These are phyloP conservation scores for Muntiacus muntjak DNA, from an alignment of 2,113 vertebrate genomes.

Conservation along the genomic window DNA sequence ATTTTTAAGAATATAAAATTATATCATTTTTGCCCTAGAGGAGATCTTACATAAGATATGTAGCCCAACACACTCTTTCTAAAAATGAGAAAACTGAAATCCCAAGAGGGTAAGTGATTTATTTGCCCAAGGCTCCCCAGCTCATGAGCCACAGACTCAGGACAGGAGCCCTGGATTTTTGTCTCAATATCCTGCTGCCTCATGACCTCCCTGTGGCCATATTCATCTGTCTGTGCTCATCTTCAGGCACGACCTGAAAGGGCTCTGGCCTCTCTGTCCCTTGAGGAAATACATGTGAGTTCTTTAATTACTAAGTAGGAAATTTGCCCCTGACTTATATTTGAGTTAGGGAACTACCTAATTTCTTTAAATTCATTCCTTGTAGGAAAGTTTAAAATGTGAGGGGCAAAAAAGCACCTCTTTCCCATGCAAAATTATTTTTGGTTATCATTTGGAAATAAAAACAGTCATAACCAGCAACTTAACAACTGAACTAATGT, in stretches of 20 bases:
- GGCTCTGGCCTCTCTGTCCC: background rate
- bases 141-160: background rate
- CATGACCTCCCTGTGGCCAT: background rate
- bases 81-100: constrained; percentile 43
- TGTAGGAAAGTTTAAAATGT: background rate
- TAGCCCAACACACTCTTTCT: constrained; percentile 17
- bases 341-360: background rate
- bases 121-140: background rate
- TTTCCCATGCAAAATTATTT: constrained; percentile 25
- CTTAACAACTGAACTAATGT: background rate
- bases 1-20: constrained; percentile 13
- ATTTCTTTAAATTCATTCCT: background rate
- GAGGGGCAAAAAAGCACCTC: background rate
- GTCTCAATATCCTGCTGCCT: background rate
- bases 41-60: constrained; percentile 41
- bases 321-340: background rate
- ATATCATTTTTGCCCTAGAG: background rate
- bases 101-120: background rate
- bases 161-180: background rate
- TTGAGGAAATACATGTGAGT: background rate
- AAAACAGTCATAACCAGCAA: background rate
- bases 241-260: background rate
- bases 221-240: background rate
- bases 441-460: background rate
- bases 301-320: background rate